A percentile compares a stretch with the other conserved stretches of the same genome.
Evolutionary conservation across 2,797 vertebrate species (phyloP).

Genomic region (Siniperca obscura): DNA sequence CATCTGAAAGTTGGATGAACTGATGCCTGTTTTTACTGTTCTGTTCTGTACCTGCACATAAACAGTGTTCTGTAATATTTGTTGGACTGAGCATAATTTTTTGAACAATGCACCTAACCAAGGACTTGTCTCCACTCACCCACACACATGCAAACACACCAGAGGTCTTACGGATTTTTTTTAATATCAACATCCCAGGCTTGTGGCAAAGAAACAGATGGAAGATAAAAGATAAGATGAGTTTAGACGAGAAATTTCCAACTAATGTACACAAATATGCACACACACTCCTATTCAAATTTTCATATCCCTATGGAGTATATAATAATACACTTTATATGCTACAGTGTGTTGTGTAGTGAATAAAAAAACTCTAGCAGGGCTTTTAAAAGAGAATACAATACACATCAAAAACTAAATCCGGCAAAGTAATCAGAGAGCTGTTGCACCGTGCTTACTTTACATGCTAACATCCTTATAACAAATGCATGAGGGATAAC

Average conservation of each 20-base stretch:
- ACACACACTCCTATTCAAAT: constrained; percentile 19
- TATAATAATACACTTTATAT: constrained; percentile 28
- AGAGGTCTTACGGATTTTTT: constrained; percentile 16
- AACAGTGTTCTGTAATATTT: constrained; percentile 12
- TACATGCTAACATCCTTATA: not conserved
- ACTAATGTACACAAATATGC: constrained; percentile 14
- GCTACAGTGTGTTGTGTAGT: not conserved
- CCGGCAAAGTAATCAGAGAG: constrained; percentile 10
- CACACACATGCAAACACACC: constrained; percentile 18
- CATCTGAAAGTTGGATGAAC: constrained; percentile 58
- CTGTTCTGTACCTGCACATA: constrained; percentile 19
- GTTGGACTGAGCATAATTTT: not conserved
- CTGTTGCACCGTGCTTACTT: constrained; percentile 11
- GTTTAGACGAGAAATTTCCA: constrained; percentile 3
- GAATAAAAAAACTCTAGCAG: constrained; percentile 1
- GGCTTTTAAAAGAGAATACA: constrained; percentile 11
- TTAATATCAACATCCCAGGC: constrained; percentile 2
- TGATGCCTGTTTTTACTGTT: constrained; percentile 34
- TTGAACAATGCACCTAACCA: constrained; percentile 1
- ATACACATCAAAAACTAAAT: constrained; percentile 29
- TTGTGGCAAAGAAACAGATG: constrained; percentile 29
- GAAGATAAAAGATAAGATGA: constrained; percentile 5
- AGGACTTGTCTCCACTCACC: constrained; percentile 16
- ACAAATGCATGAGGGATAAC: constrained; percentile 21
- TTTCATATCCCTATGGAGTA: constrained; percentile 17